Evolutionary conservation across 1,140 invertebrate species (phyloP), one percentile per base, ranked within the genome.

Genomic region (Eumeta japonica): DNA sequence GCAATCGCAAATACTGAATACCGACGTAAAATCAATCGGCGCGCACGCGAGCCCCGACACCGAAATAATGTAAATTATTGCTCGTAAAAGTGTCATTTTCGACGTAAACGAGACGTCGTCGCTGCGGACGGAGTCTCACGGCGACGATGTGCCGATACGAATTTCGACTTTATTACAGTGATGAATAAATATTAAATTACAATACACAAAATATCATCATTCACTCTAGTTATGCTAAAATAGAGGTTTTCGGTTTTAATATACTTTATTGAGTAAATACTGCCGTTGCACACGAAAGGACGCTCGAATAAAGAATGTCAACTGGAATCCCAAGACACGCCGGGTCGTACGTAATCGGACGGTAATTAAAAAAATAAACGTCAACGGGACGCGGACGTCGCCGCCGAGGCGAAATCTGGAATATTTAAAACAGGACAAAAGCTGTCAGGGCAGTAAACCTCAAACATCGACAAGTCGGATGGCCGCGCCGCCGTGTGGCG

Each of bases 41-140:
- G 42, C 46, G 61, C 70, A 70, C 68, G 70, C 66, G 60, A 71
- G 43, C 51, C 56, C 62, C 59, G 58, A 64, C 63, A 65, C 62
- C 62, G 54, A 57, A 61, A 65, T 62, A 61, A 65, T 66, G 63
- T 71, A 70, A 71, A 71, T 71, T 71, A 72, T 72, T 53, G 54
- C 62, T 65, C 60, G 58, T 71, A 71, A 73, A 73, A 64, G 55
- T 67, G 68, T 68, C 68, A 64, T 73, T 71, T 62, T 62, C 57
- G 56, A 61, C 56, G 58, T 58, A 54, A 41, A 52, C 52, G 61
- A 66, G 63, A 67, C 63, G 62, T 71, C 62, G 12, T n/a, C 14
- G 29, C n/a, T 31, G n/a, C 5, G 24, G 24, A 27, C 7, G 24
- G 9, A 27, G 24, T 27, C n/a, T n/a, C 24, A 27, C 7, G 24